A percentile compares a stretch with the other conserved stretches of the same genome.
phyloP scores from a whole-genome alignment of 2,113 vertebrate genomes.

The Pholis gunnellus region DNA sequence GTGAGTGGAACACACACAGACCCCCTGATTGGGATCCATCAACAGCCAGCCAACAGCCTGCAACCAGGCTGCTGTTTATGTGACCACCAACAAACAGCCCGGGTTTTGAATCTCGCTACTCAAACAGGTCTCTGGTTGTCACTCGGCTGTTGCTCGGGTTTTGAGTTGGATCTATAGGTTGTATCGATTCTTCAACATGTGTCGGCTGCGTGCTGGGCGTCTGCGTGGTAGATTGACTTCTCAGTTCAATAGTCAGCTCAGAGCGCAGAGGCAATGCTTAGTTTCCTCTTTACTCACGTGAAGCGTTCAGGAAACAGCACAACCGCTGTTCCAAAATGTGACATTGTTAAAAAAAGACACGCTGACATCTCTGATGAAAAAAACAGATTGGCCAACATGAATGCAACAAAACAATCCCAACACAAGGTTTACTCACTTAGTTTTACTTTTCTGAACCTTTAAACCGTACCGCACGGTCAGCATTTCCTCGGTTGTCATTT shows the following conservation, averaged over 20 bases:
- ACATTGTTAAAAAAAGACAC: background rate
- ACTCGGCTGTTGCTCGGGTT: background rate
- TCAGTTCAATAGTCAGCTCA: constrained; percentile 50
- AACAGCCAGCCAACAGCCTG: constrained; percentile 25
- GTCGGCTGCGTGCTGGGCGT: background rate
- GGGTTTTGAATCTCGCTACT: constrained; percentile 36
- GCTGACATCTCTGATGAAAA: background rate
- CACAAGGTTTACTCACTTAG: background rate
- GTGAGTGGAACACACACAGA: constrained; percentile 55
- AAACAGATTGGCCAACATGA: background rate
- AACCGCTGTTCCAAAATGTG: background rate
- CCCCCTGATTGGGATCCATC: constrained; percentile 66
- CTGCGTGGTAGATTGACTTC: constrained; percentile 35
- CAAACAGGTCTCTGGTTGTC: constrained; percentile 28
- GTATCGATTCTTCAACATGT: constrained; percentile 41
- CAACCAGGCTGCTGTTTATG: constrained; percentile 14
- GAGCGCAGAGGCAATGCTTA: background rate
- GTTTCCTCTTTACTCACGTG: constrained; percentile 9
- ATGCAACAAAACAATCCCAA: constrained; percentile 6
- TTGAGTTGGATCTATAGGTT: constrained; percentile 21
- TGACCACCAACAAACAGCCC: constrained; percentile 24
- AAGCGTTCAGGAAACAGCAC: background rate
- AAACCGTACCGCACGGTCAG: too few species aligned
- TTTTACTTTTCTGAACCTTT: background rate
- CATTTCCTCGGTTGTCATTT: constrained; percentile 2